Conservation (phyloP, 2,797 vertebrate species). For the Euphonia xanthogaster region DNA sequence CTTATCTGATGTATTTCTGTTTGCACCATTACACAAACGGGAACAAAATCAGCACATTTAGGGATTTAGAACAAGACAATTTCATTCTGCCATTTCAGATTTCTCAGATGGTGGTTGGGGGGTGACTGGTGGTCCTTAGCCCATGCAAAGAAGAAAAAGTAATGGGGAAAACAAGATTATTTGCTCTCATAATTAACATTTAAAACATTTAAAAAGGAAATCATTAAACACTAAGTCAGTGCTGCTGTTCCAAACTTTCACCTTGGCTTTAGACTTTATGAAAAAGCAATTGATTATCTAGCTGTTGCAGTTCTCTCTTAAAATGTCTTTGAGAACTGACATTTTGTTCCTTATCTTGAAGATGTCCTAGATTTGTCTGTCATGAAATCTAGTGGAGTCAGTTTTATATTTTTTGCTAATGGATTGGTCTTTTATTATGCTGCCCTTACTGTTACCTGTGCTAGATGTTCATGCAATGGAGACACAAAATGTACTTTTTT, state of each 20-base stretch:
- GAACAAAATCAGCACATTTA: background rate
- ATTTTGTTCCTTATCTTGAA: background rate
- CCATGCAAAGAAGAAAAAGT: background rate
- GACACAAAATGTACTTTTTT: background rate
- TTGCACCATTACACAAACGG: background rate
- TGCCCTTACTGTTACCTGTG: background rate
- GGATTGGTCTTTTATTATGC: background rate
- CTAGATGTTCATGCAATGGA: background rate
- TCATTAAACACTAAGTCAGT: background rate
- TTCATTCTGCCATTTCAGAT: background rate
- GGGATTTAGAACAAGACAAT: background rate
- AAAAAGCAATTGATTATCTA: background rate
- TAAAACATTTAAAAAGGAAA: background rate
- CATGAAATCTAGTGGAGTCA: background rate
- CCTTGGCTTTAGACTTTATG: background rate
- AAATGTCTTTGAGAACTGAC: background rate
- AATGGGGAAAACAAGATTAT: background rate
- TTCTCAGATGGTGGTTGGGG: background rate
- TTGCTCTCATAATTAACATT: background rate
- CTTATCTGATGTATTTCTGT: background rate
- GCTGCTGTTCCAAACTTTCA: background rate
- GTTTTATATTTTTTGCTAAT: background rate
- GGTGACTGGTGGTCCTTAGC: background rate
- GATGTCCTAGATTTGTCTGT: constrained; percentile 14
- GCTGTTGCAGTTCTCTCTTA: background rate